Evolutionary conservation across 2,113 vertebrate species (phyloP).

Genomic region (Ascaphus truei): DNA sequence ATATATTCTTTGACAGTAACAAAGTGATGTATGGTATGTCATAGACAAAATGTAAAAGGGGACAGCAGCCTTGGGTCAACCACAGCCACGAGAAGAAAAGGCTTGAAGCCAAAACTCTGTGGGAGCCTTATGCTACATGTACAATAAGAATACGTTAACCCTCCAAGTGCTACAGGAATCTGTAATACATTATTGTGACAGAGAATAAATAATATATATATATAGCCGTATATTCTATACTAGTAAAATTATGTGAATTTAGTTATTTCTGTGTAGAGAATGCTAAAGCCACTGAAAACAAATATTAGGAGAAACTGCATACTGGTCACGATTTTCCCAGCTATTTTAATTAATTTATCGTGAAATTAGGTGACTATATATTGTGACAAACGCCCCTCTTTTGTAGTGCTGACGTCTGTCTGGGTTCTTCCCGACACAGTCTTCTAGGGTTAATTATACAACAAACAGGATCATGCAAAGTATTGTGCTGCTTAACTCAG

Average conservation of each 20-base stretch:
- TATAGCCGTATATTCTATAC: background rate
- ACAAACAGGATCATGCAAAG: no score
- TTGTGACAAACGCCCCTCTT: no score
- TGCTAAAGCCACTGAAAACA: background rate
- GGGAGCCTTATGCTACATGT: slow-evolving; percentile 31
- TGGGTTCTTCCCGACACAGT: no score
- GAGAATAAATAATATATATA: background rate
- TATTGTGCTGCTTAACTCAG: no score
- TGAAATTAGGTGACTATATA: no score
- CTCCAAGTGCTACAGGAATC: background rate
- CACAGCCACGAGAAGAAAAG: slow-evolving; percentile 55
- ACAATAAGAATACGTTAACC: slow-evolving; percentile 5
- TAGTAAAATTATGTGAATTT: background rate
- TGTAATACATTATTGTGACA: background rate
- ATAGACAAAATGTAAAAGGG: slow-evolving; percentile 50
- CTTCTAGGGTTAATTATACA: no score
- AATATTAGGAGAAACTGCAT: background rate
- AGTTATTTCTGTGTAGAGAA: background rate
- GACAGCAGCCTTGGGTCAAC: slow-evolving; percentile 47
- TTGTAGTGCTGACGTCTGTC: no score
- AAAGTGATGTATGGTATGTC: slow-evolving; percentile 52
- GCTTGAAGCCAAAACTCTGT: slow-evolving; percentile 45
- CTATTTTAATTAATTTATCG: no score
- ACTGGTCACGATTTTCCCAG: background rate
- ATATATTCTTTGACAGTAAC: slow-evolving; percentile 56